Evolutionary conservation across 2,113 vertebrate species (phyloP), one percentile per base, ranked within the genome.

Genomic region (Chlorocebus sabaeus): DNA sequence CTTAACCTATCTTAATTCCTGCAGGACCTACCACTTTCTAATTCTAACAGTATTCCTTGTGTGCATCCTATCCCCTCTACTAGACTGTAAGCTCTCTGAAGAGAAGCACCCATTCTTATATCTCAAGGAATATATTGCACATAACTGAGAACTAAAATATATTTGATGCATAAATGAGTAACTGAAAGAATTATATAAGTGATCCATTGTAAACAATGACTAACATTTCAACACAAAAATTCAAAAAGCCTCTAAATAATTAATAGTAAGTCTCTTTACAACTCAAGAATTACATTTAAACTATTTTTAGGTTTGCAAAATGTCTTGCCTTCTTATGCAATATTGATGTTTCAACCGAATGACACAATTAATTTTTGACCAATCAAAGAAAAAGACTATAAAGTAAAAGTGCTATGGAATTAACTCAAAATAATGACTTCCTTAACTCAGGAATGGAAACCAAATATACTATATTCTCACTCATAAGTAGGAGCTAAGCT

Each of bases 171-270:
- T 70, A 80, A 96, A 13, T 8, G 48, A 88, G 6, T 35, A 73
- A 27, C 32, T 57, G 25, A 22, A 59, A 95, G 35, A 82, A 87
- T 82, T 76, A 30, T 84, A 16, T 48, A 59, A 50, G 18, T 76
- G 59, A 72, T 30, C 78, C 13, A 4, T 92, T 96, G 55, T n/a
- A 81, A 92, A 95, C n/a, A 78, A 35, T 68, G 78, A n/a, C 45
- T 43, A 98, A 97, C 30, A 82, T n/a, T 94, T 80, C 64, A 57
- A 92, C 61, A 93, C 90, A 87, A 25, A 8, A 89, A 93, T 22
- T 38, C 2, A 8, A 95, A 94, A 97, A 93, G 61, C 14, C 40
- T 94, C 55, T 92, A 96, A 95, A 85, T 81, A 93, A 96, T 68
- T 79, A 59, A 61, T 86, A 72, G 13, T 13, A 83, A 89, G 72